phyloP scores from a whole-genome alignment of 2,888 invertebrate species.

The Pseudanteris insignis region DNA sequence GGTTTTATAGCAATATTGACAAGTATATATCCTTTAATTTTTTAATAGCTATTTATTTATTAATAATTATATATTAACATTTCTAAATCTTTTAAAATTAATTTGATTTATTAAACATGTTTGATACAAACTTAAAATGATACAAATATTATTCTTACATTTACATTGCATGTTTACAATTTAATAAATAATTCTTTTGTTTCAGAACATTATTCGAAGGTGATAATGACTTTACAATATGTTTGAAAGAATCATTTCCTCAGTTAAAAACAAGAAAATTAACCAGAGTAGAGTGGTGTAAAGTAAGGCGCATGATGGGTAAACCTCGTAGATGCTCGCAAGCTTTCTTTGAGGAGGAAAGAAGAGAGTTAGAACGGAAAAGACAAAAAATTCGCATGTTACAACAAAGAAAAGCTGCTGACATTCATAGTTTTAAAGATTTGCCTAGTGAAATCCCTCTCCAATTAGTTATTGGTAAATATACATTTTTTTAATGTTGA shows the following conservation, averaged over 20 bases:
- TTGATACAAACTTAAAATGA: no score
- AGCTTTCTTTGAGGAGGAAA: conserved; percentile 95
- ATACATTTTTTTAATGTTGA: neutral
- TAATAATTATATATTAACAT: no score
- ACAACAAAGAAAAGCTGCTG: conserved; percentile 89
- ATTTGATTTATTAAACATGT: no score
- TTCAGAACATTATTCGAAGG: conserved; percentile 87
- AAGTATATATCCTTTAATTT: conserved; percentile 63
- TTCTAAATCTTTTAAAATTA: no score
- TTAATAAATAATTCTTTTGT: no score
- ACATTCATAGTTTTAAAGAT: conserved; percentile 81
- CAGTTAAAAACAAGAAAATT: conserved; percentile 85
- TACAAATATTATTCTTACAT: no score
- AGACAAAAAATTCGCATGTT: conserved; percentile 90
- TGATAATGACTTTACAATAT: conserved; percentile 95
- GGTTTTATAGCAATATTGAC: conserved; percentile 99
- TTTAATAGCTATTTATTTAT: no score
- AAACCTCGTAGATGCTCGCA: conserved; percentile 94
- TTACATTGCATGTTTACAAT: no score
- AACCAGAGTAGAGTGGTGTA: conserved; percentile 93
- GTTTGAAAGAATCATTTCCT: conserved; percentile 93
- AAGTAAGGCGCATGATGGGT: conserved; percentile 94
- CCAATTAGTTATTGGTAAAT: conserved; percentile 85
- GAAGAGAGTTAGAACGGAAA: conserved; percentile 88
- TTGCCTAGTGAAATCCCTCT: conserved; percentile 94